Base-by-base conservation (phyloP, 1,140 invertebrate species). In the Melanaphis sacchari region DNA sequence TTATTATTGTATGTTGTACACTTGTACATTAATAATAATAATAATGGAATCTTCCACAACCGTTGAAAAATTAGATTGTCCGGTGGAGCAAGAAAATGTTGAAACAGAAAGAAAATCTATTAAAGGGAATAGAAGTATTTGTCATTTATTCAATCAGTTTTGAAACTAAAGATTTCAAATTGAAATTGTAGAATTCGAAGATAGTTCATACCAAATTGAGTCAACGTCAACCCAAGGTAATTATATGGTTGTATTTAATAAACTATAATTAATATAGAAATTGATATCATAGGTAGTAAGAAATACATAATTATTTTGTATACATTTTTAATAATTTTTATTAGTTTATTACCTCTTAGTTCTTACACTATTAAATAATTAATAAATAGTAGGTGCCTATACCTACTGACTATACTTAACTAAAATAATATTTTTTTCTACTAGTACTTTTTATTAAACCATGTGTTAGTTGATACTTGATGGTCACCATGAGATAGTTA, bases 101-200 rank as follows among this genome's bases (percentile, higher is more conserved):
- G 59, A 76, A 76, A 76, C 59, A 76, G 31, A 76, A 76, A 76
- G 59, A 76, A 76, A 76, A 76, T 76, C 66, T 76, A 76, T 76
- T 76, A 76, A 76, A 76, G 66, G 66, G n/a, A 76, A 76, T 76
- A 76, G 15, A 76, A 76, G 66, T 76, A 76, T 76, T 76, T 76
- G n/a, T 76, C 66, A 76, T 76, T 76, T 81, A 81, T 81, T 81
- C 66, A 81, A 81, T 81, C 66, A 81, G n/a, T 81, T 81, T 81
- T 81, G 66, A 81, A 81, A 81, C 66, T 81, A n/a, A n/a, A n/a
- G 66, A 81, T 36, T 81, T 81, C 66, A 81, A 81, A 81, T 15
- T 15, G 66, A 81, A 81, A 18, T 81, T 81, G 66, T 81, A 36
- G 15, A 81, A 36, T 81, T 81, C 4, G 66, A 81, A 81, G n/a